Evolutionary conservation across 1,140 invertebrate genomes (phyloP).

Genomic region (Parapsyche elsis): DNA sequence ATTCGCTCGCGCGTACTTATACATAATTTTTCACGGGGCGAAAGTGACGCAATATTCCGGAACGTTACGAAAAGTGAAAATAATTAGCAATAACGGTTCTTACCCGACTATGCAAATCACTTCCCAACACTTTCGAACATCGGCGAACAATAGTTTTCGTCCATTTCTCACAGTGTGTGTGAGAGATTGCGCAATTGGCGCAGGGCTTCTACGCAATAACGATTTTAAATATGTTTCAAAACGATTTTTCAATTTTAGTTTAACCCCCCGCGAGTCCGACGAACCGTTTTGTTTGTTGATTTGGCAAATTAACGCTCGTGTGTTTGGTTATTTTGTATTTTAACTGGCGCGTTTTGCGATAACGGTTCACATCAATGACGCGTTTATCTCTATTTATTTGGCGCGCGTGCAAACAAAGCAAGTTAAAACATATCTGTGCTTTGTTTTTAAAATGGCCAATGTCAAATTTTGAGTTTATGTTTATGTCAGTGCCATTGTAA

Average conservation of each 20-base stretch:
- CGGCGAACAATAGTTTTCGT: slow-evolving; percentile 22
- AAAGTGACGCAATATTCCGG: slow-evolving; percentile 12
- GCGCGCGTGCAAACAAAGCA: too few species aligned
- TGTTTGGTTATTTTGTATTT: background rate
- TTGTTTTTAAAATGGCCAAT: too few species aligned
- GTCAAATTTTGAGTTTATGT: too few species aligned
- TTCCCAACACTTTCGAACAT: slow-evolving; percentile 34
- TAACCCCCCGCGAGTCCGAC: background rate
- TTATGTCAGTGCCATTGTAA: too few species aligned
- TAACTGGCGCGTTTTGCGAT: background rate
- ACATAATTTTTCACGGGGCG: background rate
- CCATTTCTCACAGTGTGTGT: background rate
- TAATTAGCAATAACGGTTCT: slow-evolving; percentile 10
- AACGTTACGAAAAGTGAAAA: slow-evolving; percentile 43
- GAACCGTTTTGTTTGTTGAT: background rate
- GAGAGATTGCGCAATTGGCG: too few species aligned
- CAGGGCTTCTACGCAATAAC: too few species aligned
- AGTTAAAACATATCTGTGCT: too few species aligned
- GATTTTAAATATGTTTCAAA: too few species aligned
- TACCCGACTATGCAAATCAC: background rate
- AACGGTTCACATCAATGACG: too few species aligned
- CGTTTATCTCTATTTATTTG: too few species aligned
- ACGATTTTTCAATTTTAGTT: background rate
- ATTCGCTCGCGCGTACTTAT: background rate
- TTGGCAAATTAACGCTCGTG: background rate